A percentile compares a stretch with the other conserved stretches of the same genome.
Conservation (phyloP, 2,888 invertebrate species). For the Xiphydria camelus region DNA sequence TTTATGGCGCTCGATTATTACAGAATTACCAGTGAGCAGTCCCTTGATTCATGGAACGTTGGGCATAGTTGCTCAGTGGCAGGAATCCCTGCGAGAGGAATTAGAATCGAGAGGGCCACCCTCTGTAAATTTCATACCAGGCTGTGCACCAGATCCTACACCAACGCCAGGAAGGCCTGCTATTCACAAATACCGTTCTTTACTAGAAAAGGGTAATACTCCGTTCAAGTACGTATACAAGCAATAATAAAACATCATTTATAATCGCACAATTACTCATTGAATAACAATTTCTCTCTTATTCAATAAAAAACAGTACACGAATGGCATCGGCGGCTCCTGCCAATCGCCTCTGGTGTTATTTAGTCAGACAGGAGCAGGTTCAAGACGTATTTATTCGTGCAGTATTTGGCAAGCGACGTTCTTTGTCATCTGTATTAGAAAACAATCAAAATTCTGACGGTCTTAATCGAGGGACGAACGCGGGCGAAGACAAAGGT, state of each 20-base stretch:
- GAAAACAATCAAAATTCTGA: conserved; percentile 54
- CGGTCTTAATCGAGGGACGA: conserved; percentile 44
- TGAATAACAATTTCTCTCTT: conserved; percentile 2
- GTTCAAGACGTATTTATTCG: conserved; percentile 95
- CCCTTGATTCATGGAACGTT: conserved; percentile 90
- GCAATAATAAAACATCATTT: too few species aligned
- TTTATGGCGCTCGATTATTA: conserved; percentile 22
- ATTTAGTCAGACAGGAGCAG: conserved; percentile 86
- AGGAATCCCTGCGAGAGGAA: conserved; percentile 76
- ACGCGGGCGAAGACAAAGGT: conserved; percentile 48
- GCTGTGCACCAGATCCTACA: conserved; percentile 80
- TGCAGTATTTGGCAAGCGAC: conserved; percentile 86
- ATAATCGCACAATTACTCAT: neutral
- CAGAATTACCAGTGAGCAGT: conserved; percentile 92
- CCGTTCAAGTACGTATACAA: conserved; percentile 81
- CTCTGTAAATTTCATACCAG: conserved; percentile 85
- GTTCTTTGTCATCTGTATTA: conserved; percentile 62
- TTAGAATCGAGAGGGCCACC: conserved; percentile 77
- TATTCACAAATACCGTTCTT: conserved; percentile 88
- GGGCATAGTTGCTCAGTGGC: conserved; percentile 87
- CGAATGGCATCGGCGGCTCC: conserved; percentile 73
- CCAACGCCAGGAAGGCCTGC: conserved; percentile 68
- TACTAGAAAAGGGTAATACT: conserved; percentile 91
- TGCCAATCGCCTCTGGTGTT: conserved; percentile 88
- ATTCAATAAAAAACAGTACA: conserved; percentile 60